Conservation (phyloP, 2,888 invertebrate species). For the Vesta saturnalis region DNA sequence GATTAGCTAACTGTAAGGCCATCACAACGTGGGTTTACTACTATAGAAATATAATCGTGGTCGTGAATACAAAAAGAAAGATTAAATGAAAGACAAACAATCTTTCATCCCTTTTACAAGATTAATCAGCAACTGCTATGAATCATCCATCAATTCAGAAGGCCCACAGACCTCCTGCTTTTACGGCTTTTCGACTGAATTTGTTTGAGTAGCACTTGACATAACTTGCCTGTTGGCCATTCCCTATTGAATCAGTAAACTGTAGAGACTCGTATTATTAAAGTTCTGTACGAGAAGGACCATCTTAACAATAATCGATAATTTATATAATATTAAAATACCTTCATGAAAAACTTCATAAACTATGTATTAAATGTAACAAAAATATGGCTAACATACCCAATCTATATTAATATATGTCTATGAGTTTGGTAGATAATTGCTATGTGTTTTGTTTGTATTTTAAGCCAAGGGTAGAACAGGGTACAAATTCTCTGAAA, state of each 20-base stretch:
- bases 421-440: conserved; percentile 16
- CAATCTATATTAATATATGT: conserved; percentile 1
- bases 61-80: neutral
- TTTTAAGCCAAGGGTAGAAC: conserved; percentile 16
- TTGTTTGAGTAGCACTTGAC: conserved; percentile 30
- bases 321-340: too few species aligned
- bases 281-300: too few species aligned
- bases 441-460: conserved; percentile 14
- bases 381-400: neutral
- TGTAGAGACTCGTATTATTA: neutral
- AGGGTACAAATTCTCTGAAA: conserved; percentile 26
- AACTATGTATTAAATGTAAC: neutral
- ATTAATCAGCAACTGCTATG: neutral
- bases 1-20: conserved; percentile 4
- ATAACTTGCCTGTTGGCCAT: neutral
- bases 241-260: neutral
- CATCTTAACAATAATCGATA: too few species aligned
- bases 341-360: neutral
- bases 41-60: too few species aligned
- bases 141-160: conserved; percentile 9
- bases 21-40: neutral
- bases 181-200: conserved; percentile 27
- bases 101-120: conserved; percentile 7
- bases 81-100: neutral
- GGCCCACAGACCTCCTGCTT: conserved; percentile 10